These are phyloP conservation scores for Albula glossodonta DNA, from an alignment of 2,113 vertebrate genomes.

Conservation along the genomic window DNA sequence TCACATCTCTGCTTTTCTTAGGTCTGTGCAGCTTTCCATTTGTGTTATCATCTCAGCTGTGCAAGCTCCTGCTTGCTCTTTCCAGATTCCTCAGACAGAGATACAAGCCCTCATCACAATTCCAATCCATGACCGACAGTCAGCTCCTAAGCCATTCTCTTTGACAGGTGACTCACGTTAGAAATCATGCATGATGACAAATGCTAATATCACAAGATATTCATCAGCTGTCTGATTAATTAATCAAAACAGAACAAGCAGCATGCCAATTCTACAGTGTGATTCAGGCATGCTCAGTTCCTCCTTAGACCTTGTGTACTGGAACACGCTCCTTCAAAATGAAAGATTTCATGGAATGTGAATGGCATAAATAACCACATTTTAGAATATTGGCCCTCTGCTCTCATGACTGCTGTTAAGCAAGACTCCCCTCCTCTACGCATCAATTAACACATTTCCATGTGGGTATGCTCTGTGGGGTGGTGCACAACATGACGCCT, in stretches of 20 bases:
- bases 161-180: neutral
- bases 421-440: neutral
- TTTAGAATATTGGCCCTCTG: too few species aligned
- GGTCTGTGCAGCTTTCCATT: neutral
- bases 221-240: neutral
- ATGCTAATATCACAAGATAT: neutral
- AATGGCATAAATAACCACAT: neutral
- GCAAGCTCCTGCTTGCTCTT: neutral
- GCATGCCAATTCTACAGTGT: neutral
- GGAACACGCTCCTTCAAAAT: neutral
- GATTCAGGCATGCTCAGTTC: neutral
- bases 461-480: neutral
- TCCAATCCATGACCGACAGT: neutral
- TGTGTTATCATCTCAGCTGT: neutral
- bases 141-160: neutral
- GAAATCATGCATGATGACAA: neutral
- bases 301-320: neutral
- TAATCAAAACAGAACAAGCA: neutral
- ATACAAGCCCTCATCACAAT: neutral
- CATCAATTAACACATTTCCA: neutral
- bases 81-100: neutral
- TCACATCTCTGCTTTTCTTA: neutral
- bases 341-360: neutral
- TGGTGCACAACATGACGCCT: neutral
- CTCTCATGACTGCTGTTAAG: too few species aligned